Conservation (phyloP, 2,113 vertebrate genomes). For the Odocoileus virginianus region DNA sequence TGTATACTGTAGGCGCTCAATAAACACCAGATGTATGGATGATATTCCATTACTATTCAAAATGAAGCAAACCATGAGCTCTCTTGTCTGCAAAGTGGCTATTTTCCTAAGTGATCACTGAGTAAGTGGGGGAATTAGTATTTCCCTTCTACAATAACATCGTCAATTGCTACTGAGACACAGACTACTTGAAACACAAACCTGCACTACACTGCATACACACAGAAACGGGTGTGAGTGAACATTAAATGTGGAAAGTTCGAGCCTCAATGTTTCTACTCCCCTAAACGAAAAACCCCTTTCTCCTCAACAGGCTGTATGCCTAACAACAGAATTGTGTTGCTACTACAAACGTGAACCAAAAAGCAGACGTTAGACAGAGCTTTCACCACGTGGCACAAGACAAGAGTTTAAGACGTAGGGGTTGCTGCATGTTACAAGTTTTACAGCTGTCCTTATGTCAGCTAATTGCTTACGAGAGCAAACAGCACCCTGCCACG, state of each 20-base stretch:
- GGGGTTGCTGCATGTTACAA: not conserved
- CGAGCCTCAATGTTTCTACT: not conserved
- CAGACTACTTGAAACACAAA: not conserved
- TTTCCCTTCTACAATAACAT: not conserved
- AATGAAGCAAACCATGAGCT: not conserved
- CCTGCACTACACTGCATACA: not conserved
- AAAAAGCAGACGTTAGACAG: not conserved
- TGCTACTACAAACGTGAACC: not conserved
- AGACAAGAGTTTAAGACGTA: not conserved
- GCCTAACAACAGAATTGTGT: not conserved
- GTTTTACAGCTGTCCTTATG: slow-evolving; percentile 49
- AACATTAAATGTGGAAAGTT: not conserved
- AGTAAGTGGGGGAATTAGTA: not conserved
- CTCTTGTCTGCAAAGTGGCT: not conserved
- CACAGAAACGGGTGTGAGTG: not conserved
- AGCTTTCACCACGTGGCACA: not conserved
- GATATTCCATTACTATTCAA: not conserved
- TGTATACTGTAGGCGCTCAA: not conserved
- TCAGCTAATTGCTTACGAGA: slow-evolving; percentile 60
- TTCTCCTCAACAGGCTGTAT: not conserved
- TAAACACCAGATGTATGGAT: not conserved
- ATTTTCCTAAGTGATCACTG: not conserved
- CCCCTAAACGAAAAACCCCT: not conserved
- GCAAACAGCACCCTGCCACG: not conserved
- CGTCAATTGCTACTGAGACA: not conserved